Base-by-base conservation (phyloP, 2,888 invertebrate species). In the Dynastes grantii region DNA sequence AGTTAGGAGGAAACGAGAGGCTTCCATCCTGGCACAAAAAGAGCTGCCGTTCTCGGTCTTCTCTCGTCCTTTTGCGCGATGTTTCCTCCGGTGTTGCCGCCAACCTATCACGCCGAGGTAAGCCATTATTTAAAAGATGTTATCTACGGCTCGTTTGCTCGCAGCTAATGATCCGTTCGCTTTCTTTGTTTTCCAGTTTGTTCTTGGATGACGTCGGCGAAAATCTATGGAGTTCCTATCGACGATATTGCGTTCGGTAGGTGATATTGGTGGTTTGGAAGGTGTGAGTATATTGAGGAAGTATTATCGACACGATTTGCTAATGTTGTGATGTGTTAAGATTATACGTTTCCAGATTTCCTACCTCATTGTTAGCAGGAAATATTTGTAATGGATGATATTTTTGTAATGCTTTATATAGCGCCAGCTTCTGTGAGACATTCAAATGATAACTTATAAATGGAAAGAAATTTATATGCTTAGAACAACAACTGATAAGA, bases 101-200 rank as follows among this genome's bases (percentile, higher is more conserved):
- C 16, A 58, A 29, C 37, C 65, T 32, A 63, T 55, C 63, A 11
- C 45, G 22, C 29, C 71, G 32, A 61, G 61, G 73, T 75, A 61
- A 67, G 67, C 76, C 67, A 68, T 76, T 76, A 76, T 68, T 76
- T 76, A 76, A 76, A 76, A 76, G 76, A 76, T 76, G 67, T 76
- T 76, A 76, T 76, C 76, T 76, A 58, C 68, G 55, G 40, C 76
- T 76, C 76, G 68, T 67, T 55, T 76, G 67, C 67, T 68, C 67
- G 76, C 67, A 55, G 76, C 76, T 76, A 76, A 76, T 76, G 68
- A 76, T 68, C 55, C 76, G 67, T 76, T 68, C 67, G 55, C 55
- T 53, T 55, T 76, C 76, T 76, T 76, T 76, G 68, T 76, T 76
- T 68, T 76, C 68, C 67, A 76, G 68, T 68, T 76, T 55, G 55